These are phyloP conservation scores for Asobara japonica DNA, from an alignment of 1,140 invertebrate genomes.

Conservation along the genomic window DNA sequence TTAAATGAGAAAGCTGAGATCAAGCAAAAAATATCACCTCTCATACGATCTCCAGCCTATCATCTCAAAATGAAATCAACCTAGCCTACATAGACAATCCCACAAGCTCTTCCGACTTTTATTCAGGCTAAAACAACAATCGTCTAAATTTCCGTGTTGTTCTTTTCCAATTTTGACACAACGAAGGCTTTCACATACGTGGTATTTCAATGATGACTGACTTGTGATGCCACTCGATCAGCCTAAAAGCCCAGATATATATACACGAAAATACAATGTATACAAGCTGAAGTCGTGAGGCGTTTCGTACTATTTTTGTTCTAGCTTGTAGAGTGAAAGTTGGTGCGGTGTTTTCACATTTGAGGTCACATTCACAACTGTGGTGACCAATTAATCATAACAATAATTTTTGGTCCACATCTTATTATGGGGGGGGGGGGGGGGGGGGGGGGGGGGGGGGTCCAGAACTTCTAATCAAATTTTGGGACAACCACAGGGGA, in stretches of 20 bases:
- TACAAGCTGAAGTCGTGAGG: neutral
- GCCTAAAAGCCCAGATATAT: conserved; percentile 27
- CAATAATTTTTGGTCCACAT: no score
- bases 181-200: neutral
- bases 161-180: neutral
- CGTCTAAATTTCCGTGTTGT: neutral
- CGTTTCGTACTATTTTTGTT: conserved; percentile 3
- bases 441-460: no score
- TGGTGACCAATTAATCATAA: no score
- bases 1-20: no score
- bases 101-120: neutral
- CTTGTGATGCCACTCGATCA: conserved; percentile 9
- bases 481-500: no score
- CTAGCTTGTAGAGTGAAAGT: conserved; percentile 20
- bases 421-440: no score
- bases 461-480: no score
- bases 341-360: conserved; percentile 20
- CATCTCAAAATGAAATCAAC: neutral
- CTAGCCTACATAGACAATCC: neutral
- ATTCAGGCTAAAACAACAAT: conserved; percentile 1
- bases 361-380: conserved; percentile 18
- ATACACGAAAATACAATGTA: neutral
- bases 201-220: neutral
- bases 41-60: no score
- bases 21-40: no score